Base-by-base conservation (phyloP, 64 coral and sea anemone genomes). In the Pachyseris speciosa region DNA sequence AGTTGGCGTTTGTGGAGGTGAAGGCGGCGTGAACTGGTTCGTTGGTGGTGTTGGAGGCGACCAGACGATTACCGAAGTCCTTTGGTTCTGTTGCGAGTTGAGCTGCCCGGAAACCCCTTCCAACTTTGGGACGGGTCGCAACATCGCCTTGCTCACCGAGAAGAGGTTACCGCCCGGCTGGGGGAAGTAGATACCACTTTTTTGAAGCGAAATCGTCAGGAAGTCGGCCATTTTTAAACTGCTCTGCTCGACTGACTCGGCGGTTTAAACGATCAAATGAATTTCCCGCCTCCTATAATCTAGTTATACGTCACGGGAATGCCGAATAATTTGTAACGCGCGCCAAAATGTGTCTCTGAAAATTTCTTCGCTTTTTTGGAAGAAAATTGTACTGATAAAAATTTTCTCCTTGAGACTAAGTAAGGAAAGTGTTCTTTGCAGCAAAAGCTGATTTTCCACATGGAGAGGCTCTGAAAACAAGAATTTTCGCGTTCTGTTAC, bases 161-260 rank as follows among this genome's bases (percentile, higher is more conserved):
- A 96, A 96, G 20, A 70, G 61, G 70, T 87, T 96, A 37, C 81
- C 78, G 19, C 91, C 90, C 5, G 90, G 90, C 33, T 96, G 91
- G 5, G 94, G 94, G 86, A 93, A 96, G 85, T 93, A 96, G 75
- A 96, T 96, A 9, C 90, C 90, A 36, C 90, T 96, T 86, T 96
- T 96, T 53, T 96, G 90, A 37, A 96, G 77, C 64, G 91, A 92
- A 78, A 96, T 96, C 13, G 94, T 92, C 37, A 96, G 59, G 51
- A 96, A 91, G 55, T 96, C 94, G 85, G 94, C 94, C 94, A 96
- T 96, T 92, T 96, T 96, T 96, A 96, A 96, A 96, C 75, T 36
- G 75, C 75, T 37, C 61, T 20, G 58, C 42, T 59, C 33, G 37
- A 58, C 55, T 37, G 31, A 57, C 29, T 75, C 65, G 91, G 83